Evolutionary conservation across 35 echinoderm and acorn worm genomes (phyloP).

Genomic region (Acanthaster planci): DNA sequence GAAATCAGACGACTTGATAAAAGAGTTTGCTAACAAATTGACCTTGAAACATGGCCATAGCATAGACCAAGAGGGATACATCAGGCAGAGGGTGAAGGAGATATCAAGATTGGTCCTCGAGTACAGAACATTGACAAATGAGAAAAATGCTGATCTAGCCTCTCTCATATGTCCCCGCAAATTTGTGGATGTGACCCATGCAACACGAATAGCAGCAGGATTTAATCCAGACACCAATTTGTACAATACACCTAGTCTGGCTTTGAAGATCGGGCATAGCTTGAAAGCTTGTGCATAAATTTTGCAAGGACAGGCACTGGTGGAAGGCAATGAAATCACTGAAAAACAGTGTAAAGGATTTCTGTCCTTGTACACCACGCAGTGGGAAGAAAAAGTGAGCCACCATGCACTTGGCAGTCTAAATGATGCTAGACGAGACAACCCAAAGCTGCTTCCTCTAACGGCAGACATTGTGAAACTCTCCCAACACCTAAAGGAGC

Average conservation of each 20-base stretch:
- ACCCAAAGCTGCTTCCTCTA: conserved; percentile 44
- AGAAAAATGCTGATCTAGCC: conserved; percentile 17
- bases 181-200: conserved; percentile 38
- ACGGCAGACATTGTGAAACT: conserved; percentile 49
- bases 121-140: conserved; percentile 7
- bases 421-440: conserved; percentile 40
- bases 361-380: conserved; percentile 14
- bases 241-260: conserved; percentile 54
- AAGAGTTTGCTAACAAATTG: conserved; percentile 13
- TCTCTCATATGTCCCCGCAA: conserved; percentile 34
- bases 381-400: conserved; percentile 44
- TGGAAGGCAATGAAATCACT: neutral
- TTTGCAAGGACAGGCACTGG: conserved; percentile 23
- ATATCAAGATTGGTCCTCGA: conserved; percentile 5
- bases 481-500: neutral
- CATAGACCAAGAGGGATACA: conserved; percentile 34
- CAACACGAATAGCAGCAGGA: conserved; percentile 42
- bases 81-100: conserved; percentile 26
- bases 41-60: conserved; percentile 32
- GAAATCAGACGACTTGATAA: conserved; percentile 21
- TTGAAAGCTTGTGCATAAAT: no score
- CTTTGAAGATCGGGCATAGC: conserved; percentile 56
- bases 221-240: conserved; percentile 46
- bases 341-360: conserved; percentile 36
- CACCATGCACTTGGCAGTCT: conserved; percentile 36